Conservation (phyloP, 2,113 vertebrate genomes). For the Podarcis muralis region DNA sequence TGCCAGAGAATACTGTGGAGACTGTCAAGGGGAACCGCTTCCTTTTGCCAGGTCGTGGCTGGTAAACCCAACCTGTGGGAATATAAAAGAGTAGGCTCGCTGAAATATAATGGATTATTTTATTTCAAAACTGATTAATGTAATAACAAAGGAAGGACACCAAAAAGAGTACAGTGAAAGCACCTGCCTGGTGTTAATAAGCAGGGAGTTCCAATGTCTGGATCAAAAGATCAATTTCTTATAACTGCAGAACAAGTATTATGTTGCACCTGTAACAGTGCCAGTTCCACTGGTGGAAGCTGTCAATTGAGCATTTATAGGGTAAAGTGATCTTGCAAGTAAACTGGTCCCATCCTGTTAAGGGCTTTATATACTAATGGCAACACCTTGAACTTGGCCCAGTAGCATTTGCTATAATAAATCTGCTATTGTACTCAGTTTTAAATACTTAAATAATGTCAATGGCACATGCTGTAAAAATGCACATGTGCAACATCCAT, state of each 20-base stretch:
- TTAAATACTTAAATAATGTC: background rate
- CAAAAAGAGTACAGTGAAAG: no score
- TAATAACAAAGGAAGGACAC: background rate
- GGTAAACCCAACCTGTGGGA: slow-evolving; percentile 83
- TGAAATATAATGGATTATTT: background rate
- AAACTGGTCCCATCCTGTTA: no score
- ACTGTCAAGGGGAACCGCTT: slow-evolving; percentile 70
- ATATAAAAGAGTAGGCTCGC: slow-evolving; percentile 44
- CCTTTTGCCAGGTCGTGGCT: slow-evolving; percentile 78
- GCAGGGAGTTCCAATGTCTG: no score
- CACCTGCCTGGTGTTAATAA: no score
- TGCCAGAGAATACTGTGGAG: slow-evolving; percentile 59
- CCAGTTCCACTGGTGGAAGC: no score
- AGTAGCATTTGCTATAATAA: background rate
- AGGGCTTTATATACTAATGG: no score
- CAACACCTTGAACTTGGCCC: no score
- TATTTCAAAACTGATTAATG: background rate
- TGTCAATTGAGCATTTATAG: no score
- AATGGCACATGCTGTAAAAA: background rate
- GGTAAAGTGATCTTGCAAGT: no score
- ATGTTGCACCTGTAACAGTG: no score
- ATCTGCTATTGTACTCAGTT: background rate
- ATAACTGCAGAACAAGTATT: no score
- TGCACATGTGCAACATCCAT: background rate
- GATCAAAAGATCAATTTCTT: no score